Evolutionary conservation across 37 sponge, comb jelly and placozoan genomes (phyloP).

Genomic region (Tethya wilhelma): DNA sequence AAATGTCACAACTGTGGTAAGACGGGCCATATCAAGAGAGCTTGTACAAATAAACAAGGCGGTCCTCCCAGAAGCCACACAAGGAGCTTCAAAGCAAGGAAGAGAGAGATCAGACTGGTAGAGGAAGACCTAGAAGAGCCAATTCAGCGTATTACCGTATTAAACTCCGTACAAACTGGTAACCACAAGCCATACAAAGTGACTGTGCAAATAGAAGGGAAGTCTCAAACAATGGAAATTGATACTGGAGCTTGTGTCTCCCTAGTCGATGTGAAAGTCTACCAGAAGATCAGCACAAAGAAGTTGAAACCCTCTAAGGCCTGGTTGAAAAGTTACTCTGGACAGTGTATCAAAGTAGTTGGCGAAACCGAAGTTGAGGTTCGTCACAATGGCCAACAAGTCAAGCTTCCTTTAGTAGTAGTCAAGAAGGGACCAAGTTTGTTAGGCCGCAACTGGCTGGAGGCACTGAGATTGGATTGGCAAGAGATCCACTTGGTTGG

Average conservation of each 20-base stretch:
- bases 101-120: neutral
- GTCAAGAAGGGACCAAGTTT: too few species aligned
- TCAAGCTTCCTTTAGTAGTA: neutral
- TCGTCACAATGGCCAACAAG: neutral
- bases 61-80: neutral
- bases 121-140: neutral
- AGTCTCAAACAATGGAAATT: neutral
- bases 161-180: too few species aligned
- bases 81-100: too few species aligned
- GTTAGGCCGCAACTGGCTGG: too few species aligned
- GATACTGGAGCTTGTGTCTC: neutral
- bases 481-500: too few species aligned
- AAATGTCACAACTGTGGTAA: slow-evolving; percentile 2
- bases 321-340: neutral
- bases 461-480: neutral
- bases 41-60: neutral
- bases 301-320: neutral
- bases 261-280: too few species aligned
- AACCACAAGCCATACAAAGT: neutral
- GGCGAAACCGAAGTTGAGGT: neutral
- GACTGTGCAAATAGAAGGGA: neutral
- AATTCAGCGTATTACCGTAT: neutral
- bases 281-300: too few species aligned
- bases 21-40: slow-evolving; percentile 2
- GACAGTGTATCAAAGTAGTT: neutral